Evolutionary conservation across 2,113 vertebrate genomes (phyloP).

Genomic region (Climacteris rufus): DNA sequence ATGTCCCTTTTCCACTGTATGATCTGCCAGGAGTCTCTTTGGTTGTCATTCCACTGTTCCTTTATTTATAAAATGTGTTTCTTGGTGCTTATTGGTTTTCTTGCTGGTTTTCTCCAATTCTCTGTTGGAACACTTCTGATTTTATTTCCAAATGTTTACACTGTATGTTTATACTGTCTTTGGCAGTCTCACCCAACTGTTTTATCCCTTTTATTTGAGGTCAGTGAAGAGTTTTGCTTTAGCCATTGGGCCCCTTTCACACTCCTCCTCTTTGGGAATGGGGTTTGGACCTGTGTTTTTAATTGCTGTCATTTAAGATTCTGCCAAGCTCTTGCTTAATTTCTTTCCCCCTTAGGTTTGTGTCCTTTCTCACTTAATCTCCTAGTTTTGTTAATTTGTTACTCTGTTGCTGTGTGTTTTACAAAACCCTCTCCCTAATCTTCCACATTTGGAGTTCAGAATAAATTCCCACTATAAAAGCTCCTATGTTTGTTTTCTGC

Average conservation of each 20-base stretch:
- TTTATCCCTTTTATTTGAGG: not conserved
- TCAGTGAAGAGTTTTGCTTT: not conserved
- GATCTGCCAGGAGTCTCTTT: not conserved
- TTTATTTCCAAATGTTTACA: slow-evolving; percentile 1
- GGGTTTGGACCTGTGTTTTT: not conserved
- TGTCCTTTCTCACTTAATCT: not conserved
- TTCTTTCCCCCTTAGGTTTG: not conserved
- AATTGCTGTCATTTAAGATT: not conserved
- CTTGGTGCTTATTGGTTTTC: not conserved
- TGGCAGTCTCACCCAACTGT: not conserved
- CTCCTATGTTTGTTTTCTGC: not conserved
- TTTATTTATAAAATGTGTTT: not conserved
- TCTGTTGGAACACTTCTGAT: not conserved
- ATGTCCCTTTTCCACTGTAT: not conserved
- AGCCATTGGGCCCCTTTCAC: not conserved
- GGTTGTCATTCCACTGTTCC: not conserved
- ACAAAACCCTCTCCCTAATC: not conserved
- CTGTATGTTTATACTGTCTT: not conserved
- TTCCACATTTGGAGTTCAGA: not conserved
- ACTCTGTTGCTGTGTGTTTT: not conserved
- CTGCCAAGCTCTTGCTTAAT: not conserved
- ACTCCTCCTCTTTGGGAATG: not conserved
- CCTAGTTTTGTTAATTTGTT: not conserved
- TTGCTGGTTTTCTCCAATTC: not conserved
- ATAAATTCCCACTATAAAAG: not conserved